Evolutionary conservation across 2,888 invertebrate genomes (phyloP).

Genomic region (Dione juno): DNA sequence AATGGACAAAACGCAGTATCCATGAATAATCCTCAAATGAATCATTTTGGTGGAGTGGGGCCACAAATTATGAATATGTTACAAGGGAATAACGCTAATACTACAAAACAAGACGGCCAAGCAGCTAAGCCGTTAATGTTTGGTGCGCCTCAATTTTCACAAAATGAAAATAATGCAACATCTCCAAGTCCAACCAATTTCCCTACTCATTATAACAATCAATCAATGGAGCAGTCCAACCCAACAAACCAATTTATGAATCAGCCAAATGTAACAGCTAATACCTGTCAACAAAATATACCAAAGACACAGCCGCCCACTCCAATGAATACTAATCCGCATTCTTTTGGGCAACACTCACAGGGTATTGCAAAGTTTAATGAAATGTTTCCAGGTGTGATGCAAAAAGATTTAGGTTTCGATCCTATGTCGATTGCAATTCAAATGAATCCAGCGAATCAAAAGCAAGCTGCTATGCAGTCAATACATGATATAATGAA

Average conservation of each 20-base stretch:
- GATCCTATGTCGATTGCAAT: slow-evolving; percentile 78
- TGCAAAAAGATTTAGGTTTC: slow-evolving; percentile 68
- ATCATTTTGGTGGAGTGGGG: slow-evolving; percentile 62
- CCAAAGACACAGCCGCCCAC: slow-evolving; percentile 39
- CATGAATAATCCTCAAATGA: slow-evolving; percentile 28
- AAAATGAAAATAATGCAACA: slow-evolving; percentile 51
- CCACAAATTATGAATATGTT: slow-evolving; percentile 69
- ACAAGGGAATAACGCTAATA: slow-evolving; percentile 48
- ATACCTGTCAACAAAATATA: slow-evolving; percentile 3
- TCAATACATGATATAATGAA: slow-evolving; percentile 66
- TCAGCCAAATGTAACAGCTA: slow-evolving; percentile 21
- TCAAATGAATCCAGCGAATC: slow-evolving; percentile 78
- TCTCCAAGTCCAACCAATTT: slow-evolving; percentile 39
- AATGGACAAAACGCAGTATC: slow-evolving; percentile 22
- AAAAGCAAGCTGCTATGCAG: slow-evolving; percentile 63
- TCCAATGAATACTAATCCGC: slow-evolving; percentile 34
- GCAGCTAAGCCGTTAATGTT: slow-evolving; percentile 35
- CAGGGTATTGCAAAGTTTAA: slow-evolving; percentile 70
- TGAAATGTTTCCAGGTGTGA: slow-evolving; percentile 74
- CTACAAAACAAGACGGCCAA: slow-evolving; percentile 40
- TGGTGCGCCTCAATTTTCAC: slow-evolving; percentile 55
- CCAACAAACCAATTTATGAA: slow-evolving; percentile 12
- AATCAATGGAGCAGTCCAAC: neutral
- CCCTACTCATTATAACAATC: slow-evolving; percentile 14
- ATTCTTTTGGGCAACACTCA: slow-evolving; percentile 59